Conservation (phyloP, 2,113 vertebrate genomes). For the Polyodon spathula region DNA sequence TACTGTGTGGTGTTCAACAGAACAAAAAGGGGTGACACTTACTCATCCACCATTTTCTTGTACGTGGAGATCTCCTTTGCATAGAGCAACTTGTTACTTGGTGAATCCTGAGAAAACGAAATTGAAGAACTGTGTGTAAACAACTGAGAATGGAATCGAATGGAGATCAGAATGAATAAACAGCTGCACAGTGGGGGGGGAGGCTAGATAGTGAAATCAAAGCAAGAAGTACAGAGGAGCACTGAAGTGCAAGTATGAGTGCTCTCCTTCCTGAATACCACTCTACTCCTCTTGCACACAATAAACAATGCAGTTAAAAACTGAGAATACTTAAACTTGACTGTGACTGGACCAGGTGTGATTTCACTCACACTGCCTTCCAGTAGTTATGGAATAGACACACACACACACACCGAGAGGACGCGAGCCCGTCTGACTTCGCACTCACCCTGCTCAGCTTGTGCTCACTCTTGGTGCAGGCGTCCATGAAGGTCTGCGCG, state of each 20-base stretch:
- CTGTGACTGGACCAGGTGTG: too few relatives aligned
- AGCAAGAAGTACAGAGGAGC: too few relatives aligned
- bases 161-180: too few relatives aligned
- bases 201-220: too few relatives aligned
- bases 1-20: too few relatives aligned
- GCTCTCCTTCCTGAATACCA: neutral
- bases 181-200: too few relatives aligned
- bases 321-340: too few relatives aligned
- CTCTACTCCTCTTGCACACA: neutral
- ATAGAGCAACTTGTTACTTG: conserved; percentile 96
- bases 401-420: too few relatives aligned
- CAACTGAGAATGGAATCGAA: too few relatives aligned
- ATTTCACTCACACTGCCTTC: too few relatives aligned
- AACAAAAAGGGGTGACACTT: conserved; percentile 42
- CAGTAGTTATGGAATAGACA: too few relatives aligned
- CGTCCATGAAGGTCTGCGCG: conserved; percentile 98
- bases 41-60: conserved; percentile 99
- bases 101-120: conserved; percentile 72
- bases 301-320: neutral
- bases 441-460: conserved; percentile 90
- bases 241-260: too few relatives aligned
- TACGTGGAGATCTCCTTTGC: conserved; percentile 97
- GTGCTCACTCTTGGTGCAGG: conserved; percentile 95
- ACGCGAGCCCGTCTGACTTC: neutral
- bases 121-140: neutral